Evolutionary conservation across 37 sponge, comb jelly and placozoan species (phyloP).

Genomic region (Halisarca cf. caerulea): DNA sequence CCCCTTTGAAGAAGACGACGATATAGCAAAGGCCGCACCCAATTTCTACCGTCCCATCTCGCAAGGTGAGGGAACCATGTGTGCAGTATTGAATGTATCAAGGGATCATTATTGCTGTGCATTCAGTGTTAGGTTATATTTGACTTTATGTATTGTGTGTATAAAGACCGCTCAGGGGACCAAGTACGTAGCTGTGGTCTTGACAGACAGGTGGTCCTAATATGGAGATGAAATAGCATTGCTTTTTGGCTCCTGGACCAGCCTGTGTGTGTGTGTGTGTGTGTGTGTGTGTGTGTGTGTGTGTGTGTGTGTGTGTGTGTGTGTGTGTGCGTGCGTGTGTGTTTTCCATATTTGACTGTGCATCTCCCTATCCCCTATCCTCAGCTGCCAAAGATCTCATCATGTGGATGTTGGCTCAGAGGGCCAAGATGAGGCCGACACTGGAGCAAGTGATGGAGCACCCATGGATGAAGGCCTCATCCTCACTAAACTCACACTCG

Average conservation of each 20-base stretch:
- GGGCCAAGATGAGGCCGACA: conserved; percentile 55
- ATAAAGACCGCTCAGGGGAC: too few relatives aligned
- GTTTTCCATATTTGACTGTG: neutral
- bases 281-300: too few relatives aligned
- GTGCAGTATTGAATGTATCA: too few relatives aligned
- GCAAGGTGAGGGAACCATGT: conserved; percentile 43
- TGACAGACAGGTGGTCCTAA: neutral
- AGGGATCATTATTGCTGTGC: too few relatives aligned
- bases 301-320: too few relatives aligned
- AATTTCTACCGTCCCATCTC: conserved; percentile 48
- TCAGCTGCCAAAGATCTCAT: conserved; percentile 69
- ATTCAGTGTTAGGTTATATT: too few relatives aligned
- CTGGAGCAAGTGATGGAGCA: conserved; percentile 69
- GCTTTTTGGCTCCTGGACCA: too few relatives aligned
- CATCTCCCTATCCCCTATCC: conserved; percentile 2
- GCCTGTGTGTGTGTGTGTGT: too few relatives aligned
- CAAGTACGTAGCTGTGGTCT: too few relatives aligned
- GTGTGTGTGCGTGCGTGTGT: neutral
- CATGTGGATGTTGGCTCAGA: conserved; percentile 59
- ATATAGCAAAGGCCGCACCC: conserved; percentile 61
- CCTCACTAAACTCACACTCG: neutral
- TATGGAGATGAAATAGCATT: too few relatives aligned
- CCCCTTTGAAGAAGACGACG: conserved; percentile 59
- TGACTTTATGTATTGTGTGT: too few relatives aligned
- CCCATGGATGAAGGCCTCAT: conserved; percentile 50